These are phyloP conservation scores for Xylocopa sonorina DNA, from an alignment of 1,140 invertebrate genomes.

Conservation along the genomic window DNA sequence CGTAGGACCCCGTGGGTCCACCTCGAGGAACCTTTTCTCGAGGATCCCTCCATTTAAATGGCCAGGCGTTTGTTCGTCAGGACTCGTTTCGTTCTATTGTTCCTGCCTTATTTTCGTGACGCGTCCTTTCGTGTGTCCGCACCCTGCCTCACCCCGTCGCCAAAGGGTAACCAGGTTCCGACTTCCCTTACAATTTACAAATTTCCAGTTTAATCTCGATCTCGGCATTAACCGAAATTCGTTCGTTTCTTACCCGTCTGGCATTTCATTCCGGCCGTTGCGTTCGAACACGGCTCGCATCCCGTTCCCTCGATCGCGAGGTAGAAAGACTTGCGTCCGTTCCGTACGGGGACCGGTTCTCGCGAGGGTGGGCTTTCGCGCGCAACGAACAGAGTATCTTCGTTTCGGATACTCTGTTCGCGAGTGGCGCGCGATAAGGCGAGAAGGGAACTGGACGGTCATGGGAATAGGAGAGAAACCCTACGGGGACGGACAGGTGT, in stretches of 20 bases:
- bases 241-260: conserved; percentile 38
- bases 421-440: too few relatives aligned
- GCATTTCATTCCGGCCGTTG: neutral
- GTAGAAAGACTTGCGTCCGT: neutral
- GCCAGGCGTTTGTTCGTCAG: conserved; percentile 67
- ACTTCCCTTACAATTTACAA: conserved; percentile 56
- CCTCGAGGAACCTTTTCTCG: conserved; percentile 57
- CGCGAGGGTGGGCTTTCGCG: conserved; percentile 3
- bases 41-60: conserved; percentile 69
- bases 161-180: conserved; percentile 37
- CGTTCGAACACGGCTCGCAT: neutral
- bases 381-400: neutral
- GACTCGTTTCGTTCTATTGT: conserved; percentile 72
- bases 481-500: conserved; percentile 75
- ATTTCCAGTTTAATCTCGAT: conserved; percentile 65
- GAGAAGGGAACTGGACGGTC: conserved; percentile 2
- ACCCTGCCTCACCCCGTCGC: conserved; percentile 12
- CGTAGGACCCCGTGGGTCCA: conserved; percentile 57
- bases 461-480: conserved; percentile 66
- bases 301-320: neutral
- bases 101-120: conserved; percentile 71
- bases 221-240: conserved; percentile 13
- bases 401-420: neutral
- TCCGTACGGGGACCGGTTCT: neutral
- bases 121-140: conserved; percentile 67